Conservation (phyloP, 2,113 vertebrate genomes). For the Vimba vimba region DNA sequence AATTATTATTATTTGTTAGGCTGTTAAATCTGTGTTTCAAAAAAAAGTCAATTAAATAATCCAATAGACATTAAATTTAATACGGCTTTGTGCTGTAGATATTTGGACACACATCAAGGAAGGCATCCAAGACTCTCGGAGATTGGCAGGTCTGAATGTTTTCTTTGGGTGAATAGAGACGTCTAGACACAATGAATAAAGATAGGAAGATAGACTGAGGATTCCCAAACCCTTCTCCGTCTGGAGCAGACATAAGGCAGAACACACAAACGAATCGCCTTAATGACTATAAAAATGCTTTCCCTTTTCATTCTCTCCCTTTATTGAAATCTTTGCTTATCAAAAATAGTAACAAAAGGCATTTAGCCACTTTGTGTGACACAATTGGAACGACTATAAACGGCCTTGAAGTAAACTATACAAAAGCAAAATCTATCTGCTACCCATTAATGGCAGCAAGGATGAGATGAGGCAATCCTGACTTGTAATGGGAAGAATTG, state of each 20-base stretch:
- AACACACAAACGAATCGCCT: constrained; percentile 68
- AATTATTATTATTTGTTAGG: not conserved
- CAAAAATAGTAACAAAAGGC: constrained; percentile 67
- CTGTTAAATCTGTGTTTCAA: constrained; percentile 32
- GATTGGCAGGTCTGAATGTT: constrained; percentile 46
- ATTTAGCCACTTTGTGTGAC: constrained; percentile 71
- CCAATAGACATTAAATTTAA: constrained; percentile 58
- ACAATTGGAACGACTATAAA: constrained; percentile 68
- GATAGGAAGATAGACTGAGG: constrained; percentile 71
- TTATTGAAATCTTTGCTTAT: constrained; percentile 70
- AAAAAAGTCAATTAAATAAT: constrained; percentile 60
- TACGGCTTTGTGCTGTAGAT: constrained; percentile 49
- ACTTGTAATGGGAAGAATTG: constrained; percentile 44
- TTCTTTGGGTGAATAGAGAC: constrained; percentile 69
- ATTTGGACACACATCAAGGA: constrained; percentile 57
- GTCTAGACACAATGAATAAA: constrained; percentile 79
- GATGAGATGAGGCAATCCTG: constrained; percentile 12
- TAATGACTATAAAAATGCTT: constrained; percentile 62
- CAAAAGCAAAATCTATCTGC: constrained; percentile 53
- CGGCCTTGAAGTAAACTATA: constrained; percentile 54
- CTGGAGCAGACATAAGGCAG: constrained; percentile 58
- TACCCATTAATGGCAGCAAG: constrained; percentile 54
- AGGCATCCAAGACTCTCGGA: constrained; percentile 36
- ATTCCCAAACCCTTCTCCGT: constrained; percentile 61
- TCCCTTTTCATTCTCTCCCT: constrained; percentile 55